Evolutionary conservation across 2,888 invertebrate species (phyloP).

Genomic region (Aromia moschata): DNA sequence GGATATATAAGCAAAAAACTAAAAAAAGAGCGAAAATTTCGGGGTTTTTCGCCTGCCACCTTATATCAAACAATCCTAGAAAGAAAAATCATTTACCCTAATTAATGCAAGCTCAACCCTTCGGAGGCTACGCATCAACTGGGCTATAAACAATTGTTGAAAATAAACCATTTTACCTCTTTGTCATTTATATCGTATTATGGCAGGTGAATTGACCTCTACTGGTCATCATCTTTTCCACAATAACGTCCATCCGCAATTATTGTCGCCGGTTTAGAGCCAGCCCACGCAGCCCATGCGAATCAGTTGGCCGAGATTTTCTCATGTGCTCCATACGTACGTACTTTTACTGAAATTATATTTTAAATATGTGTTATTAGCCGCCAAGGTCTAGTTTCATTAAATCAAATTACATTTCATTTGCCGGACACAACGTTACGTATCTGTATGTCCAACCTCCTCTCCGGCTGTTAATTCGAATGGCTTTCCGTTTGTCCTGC

Average conservation of each 20-base stretch:
- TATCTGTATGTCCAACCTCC: slow-evolving; percentile 2
- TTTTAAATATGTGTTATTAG: slow-evolving; percentile 57
- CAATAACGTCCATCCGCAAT: slow-evolving; percentile 26
- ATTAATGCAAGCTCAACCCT: too few species aligned
- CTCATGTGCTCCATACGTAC: slow-evolving; percentile 61
- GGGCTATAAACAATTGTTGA: too few species aligned
- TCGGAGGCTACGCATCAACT: too few species aligned
- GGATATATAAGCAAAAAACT: too few species aligned
- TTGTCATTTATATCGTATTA: neutral
- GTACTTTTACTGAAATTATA: slow-evolving; percentile 55
- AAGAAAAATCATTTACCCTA: too few species aligned
- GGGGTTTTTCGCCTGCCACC: too few species aligned
- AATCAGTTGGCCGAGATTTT: slow-evolving; percentile 60
- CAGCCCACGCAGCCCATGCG: slow-evolving; percentile 61
- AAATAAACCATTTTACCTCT: too few species aligned
- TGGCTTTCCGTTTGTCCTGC: neutral
- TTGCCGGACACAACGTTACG: slow-evolving; percentile 39
- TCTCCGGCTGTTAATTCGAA: neutral
- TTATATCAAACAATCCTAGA: too few species aligned
- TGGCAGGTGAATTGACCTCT: slow-evolving; percentile 30
- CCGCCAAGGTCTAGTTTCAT: slow-evolving; percentile 51
- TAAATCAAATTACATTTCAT: slow-evolving; percentile 51
- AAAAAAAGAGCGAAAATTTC: too few species aligned
- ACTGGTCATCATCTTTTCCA: slow-evolving; percentile 43
- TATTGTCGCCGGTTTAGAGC: slow-evolving; percentile 34